Evolutionary conservation across 2,888 invertebrate species (phyloP).

Genomic region (Sclerodermus sp.): DNA sequence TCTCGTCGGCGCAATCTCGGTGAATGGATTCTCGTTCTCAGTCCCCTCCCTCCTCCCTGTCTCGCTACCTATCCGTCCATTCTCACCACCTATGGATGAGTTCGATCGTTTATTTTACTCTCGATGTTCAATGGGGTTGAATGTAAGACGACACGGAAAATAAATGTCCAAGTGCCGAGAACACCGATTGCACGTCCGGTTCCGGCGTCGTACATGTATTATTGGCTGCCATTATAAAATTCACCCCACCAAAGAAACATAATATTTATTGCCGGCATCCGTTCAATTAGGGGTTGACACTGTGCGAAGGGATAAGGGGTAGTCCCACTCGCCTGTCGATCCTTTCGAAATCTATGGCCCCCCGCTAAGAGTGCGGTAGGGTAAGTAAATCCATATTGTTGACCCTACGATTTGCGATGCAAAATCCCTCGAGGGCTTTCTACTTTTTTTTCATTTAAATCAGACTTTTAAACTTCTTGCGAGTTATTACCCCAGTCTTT

Average conservation of each 20-base stretch:
- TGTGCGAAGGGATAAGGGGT: conserved; percentile 26
- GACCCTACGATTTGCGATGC: conserved; percentile 28
- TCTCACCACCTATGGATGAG: too few relatives aligned
- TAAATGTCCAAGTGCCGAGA: conserved; percentile 23
- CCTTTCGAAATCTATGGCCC: conserved; percentile 37
- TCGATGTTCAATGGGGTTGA: conserved; percentile 13
- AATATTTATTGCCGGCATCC: conserved; percentile 57
- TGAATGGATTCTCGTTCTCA: too few relatives aligned
- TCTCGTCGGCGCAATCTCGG: too few relatives aligned
- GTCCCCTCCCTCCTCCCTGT: too few relatives aligned
- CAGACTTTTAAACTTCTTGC: too few relatives aligned
- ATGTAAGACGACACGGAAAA: conserved; percentile 27
- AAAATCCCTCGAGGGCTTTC: conserved; percentile 26
- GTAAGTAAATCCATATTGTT: conserved; percentile 31
- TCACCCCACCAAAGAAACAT: conserved; percentile 46
- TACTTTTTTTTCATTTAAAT: too few relatives aligned
- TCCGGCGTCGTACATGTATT: conserved; percentile 41
- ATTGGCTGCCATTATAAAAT: conserved; percentile 46
- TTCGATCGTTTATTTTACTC: neutral
- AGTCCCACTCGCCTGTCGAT: conserved; percentile 29
- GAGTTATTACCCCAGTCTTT: neutral
- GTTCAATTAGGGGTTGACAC: conserved; percentile 55
- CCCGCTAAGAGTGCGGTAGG: conserved; percentile 16
- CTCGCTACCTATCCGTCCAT: too few relatives aligned
- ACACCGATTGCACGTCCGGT: conserved; percentile 53